Evolutionary conservation across 2,888 invertebrate genomes (phyloP).

Genomic region (Beris morrisii): DNA sequence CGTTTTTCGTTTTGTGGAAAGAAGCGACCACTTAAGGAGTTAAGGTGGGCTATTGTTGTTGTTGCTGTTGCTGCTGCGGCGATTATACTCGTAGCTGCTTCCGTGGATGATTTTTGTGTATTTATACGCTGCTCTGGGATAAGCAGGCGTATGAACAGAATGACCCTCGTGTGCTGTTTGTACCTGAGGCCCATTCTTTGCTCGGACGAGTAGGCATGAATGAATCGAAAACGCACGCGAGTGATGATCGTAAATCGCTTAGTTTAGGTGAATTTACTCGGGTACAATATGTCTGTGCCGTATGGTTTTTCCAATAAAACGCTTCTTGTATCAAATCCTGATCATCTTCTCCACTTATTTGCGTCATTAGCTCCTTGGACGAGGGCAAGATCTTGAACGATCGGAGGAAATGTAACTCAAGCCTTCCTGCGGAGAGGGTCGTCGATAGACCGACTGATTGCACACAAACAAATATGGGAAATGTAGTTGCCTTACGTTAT

Average conservation of each 20-base stretch:
- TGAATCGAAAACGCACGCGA: conserved; percentile 43
- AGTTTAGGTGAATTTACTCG: neutral
- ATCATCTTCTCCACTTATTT: conserved; percentile 33
- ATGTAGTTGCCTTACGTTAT: too few species aligned
- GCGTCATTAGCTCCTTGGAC: conserved; percentile 29
- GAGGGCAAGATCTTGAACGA: conserved; percentile 28
- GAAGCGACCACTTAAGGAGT: conserved; percentile 7
- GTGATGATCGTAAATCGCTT: conserved; percentile 32
- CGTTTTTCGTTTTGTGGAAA: conserved; percentile 19
- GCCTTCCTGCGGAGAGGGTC: too few species aligned
- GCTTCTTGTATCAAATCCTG: conserved; percentile 25
- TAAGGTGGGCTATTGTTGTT: conserved; percentile 17
- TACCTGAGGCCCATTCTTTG: too few species aligned
- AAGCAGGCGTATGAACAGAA: too few species aligned
- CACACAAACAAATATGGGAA: too few species aligned
- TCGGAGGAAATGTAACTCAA: neutral
- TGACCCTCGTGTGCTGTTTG: too few species aligned
- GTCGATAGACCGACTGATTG: too few species aligned
- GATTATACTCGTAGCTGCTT: neutral
- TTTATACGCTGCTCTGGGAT: too few species aligned
- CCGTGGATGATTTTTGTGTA: neutral
- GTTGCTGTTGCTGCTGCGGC: neutral
- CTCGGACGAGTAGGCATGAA: conserved; percentile 37
- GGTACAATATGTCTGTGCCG: conserved; percentile 12
- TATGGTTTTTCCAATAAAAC: conserved; percentile 29